Evolutionary conservation across 2,113 vertebrate species (phyloP), one percentile per base, ranked within the genome.

Genomic region (Ia io): DNA sequence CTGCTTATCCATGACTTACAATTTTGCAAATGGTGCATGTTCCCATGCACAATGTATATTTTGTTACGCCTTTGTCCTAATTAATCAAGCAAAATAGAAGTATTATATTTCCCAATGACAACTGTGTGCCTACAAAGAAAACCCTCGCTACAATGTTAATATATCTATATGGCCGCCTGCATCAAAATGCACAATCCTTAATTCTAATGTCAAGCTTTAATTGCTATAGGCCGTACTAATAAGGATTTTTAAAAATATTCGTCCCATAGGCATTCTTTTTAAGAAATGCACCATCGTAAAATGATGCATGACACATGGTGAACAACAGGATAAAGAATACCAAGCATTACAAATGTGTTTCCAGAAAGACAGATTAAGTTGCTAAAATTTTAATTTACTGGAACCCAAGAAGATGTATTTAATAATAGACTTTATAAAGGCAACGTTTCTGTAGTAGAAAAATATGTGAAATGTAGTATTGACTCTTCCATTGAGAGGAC

Each of bases 91-190:
- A 97, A 97, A 97, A 90, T 92, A 93, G 71, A 63, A 85, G 63
- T 95, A 85, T 97, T 96, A 77, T 97, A 70, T 97, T 97, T 98
- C 80, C 94, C 95, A 94, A 96, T 96, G 93, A 95, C 90, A 95
- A 94, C 63, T 96, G 93, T 73, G 23, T 95, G 97, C 91, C 94
- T 91, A 63, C 63, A 92, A 80, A 97, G 96, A 37, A 44, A 97
- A 97, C 30, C 77, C 85, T 74, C 77, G 44, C 13, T 80, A 93
- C 91, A 56, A 94, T 94, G 78, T 93, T 91, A 97, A 96, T 91
- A 47, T 49, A 73, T 89, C 95, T 93, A 86, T 96, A 61, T 49
- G 53, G 42, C 93, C 4, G 51, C 89, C 82, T 96, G 59, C 67
- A 94, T 94, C 53, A 63, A 92, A 44, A n/a, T 92, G 9, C 85